phyloP scores from a whole-genome alignment of 1,140 invertebrate species.

The Laodelphax striatellus region DNA sequence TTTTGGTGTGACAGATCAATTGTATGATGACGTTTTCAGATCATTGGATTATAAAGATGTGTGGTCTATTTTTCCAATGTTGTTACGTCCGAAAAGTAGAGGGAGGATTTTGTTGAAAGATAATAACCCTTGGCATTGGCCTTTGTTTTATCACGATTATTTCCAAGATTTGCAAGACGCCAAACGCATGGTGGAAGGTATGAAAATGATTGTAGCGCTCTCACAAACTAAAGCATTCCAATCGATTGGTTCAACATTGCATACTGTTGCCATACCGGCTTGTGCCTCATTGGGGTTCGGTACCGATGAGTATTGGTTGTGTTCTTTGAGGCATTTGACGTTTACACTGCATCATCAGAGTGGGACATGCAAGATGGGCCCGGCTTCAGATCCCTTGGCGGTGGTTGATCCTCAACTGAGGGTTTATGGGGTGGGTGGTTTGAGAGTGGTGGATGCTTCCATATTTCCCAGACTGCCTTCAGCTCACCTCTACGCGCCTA shows the following conservation, averaged over 20 bases:
- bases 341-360: constrained; percentile 51
- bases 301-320: constrained; percentile 59
- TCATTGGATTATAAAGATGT: constrained; percentile 39
- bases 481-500: constrained; percentile 59
- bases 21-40: constrained; percentile 37
- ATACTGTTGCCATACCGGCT: constrained; percentile 43
- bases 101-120: constrained; percentile 52
- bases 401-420: constrained; percentile 61
- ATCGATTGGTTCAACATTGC: constrained; percentile 41
- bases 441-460: constrained; percentile 65
- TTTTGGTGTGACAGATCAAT: constrained; percentile 39
- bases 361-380: constrained; percentile 50
- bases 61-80: constrained; percentile 54
- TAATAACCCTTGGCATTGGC: constrained; percentile 58
- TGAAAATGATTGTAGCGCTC: constrained; percentile 47
- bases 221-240: constrained; percentile 44
- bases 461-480: constrained; percentile 59
- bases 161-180: constrained; percentile 49
- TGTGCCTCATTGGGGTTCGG: constrained; percentile 40
- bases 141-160: constrained; percentile 63
- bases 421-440: constrained; percentile 51
- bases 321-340: constrained; percentile 47
- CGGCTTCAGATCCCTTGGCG: constrained; percentile 43
- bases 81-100: constrained; percentile 59
- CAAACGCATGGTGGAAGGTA: constrained; percentile 50